Percentiles rank a stretch among this genome's conserved stretches.
Conservation (phyloP, 2,888 invertebrate species). For the Acheta domesticus region DNA sequence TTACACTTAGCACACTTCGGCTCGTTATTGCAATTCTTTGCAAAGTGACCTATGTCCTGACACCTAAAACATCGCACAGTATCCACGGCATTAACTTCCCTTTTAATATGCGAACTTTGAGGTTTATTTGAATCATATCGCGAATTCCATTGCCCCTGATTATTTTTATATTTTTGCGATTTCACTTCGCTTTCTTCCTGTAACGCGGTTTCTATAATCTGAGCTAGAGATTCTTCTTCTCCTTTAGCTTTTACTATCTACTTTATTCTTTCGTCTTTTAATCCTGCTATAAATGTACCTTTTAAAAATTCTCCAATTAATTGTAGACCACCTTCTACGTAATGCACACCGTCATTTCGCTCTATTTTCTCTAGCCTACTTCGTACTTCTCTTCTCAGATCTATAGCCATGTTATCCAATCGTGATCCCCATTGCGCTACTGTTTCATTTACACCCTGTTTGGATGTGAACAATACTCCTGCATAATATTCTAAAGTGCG, state of each 20-base stretch:
- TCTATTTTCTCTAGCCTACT: neutral
- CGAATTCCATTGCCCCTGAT: no score
- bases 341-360: neutral
- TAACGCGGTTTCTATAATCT: neutral
- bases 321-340: neutral
- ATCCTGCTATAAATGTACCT: neutral
- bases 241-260: neutral
- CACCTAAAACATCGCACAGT: no score
- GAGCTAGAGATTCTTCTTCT: neutral
- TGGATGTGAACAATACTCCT: neutral
- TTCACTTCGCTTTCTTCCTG: no score
- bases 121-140: no score
- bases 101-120: no score
- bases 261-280: neutral
- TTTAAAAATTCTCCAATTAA: constrained; percentile 12
- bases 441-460: neutral
- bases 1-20: neutral
- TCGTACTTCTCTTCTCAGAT: neutral
- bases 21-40: neutral
- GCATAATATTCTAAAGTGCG: constrained; percentile 11
- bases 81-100: no score
- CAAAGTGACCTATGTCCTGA: neutral
- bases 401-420: neutral
- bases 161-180: no score
- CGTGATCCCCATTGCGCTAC: constrained; percentile 11